Evolutionary conservation across 2,797 vertebrate species (phyloP).

Genomic region (Hippocampus kuda): DNA sequence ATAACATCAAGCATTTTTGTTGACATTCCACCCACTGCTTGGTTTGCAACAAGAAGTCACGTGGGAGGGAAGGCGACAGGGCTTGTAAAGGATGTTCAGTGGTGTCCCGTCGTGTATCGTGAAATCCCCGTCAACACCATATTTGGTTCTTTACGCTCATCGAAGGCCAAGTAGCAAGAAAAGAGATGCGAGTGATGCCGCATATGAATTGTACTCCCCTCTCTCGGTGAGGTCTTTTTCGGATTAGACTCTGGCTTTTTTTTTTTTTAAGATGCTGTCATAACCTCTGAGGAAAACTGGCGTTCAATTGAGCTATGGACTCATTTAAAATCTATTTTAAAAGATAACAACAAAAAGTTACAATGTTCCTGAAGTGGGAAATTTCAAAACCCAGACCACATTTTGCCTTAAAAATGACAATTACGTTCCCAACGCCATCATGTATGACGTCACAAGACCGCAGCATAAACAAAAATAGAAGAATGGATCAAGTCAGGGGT

Average conservation of each 20-base stretch:
- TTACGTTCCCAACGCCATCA: no score
- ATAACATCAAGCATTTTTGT: neutral
- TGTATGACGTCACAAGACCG: no score
- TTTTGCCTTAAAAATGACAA: no score
- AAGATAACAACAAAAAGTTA: no score
- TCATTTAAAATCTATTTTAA: no score
- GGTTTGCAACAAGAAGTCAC: neutral
- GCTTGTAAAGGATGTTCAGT: slow-evolving; percentile 19
- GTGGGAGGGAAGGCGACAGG: neutral
- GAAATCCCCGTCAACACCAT: slow-evolving; percentile 53
- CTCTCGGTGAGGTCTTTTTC: slow-evolving; percentile 30
- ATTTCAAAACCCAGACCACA: no score
- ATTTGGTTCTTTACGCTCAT: slow-evolving; percentile 59
- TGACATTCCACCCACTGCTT: neutral
- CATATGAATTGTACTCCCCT: slow-evolving; percentile 36
- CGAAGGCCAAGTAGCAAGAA: slow-evolving; percentile 34
- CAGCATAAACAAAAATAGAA: no score
- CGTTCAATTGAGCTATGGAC: slow-evolving; percentile 8
- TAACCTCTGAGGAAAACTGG: slow-evolving; percentile 12
- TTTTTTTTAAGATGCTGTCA: slow-evolving; percentile 2
- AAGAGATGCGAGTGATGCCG: slow-evolving; percentile 39
- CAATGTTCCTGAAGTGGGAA: no score
- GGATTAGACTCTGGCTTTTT: slow-evolving; percentile 12
- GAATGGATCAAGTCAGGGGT: no score
- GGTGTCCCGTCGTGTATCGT: slow-evolving; percentile 23